These are phyloP conservation scores for Sclerodermus sp. DNA, from an alignment of 2,888 invertebrate genomes.

Conservation along the genomic window DNA sequence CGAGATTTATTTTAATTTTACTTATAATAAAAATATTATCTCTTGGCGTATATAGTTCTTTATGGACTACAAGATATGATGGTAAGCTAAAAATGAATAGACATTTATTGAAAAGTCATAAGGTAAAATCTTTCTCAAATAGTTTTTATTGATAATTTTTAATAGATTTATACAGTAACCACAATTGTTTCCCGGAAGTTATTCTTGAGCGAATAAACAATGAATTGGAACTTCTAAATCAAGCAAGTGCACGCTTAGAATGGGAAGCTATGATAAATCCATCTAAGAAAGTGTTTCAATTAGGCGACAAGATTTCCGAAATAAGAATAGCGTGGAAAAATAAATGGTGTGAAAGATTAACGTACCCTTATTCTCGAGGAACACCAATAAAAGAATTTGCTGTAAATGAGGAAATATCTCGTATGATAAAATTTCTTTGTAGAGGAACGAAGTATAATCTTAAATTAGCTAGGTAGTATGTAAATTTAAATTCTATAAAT, in stretches of 20 bases:
- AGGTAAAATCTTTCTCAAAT: too few species aligned
- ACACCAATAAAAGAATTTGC: neutral
- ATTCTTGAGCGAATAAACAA: conserved; percentile 14
- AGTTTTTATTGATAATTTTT: too few species aligned
- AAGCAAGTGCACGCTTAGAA: conserved; percentile 23
- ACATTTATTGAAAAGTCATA: too few species aligned
- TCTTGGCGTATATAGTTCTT: too few species aligned
- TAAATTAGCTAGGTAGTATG: conserved; percentile 61
- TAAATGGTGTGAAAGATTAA: conserved; percentile 23
- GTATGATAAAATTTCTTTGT: conserved; percentile 65
- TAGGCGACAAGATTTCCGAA: conserved; percentile 19
- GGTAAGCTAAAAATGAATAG: too few species aligned
- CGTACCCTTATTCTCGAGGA: neutral
- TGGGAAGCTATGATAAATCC: conserved; percentile 25
- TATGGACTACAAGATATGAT: too few species aligned
- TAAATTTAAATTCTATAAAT: neutral
- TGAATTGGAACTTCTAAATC: conserved; percentile 25
- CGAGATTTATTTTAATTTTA: too few species aligned
- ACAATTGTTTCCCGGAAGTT: too few species aligned
- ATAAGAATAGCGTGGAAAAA: conserved; percentile 23
- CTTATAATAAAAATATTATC: too few species aligned
- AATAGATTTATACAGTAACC: too few species aligned
- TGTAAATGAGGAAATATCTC: neutral
- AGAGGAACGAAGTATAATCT: conserved; percentile 65
- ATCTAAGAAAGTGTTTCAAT: conserved; percentile 13